phyloP scores from a whole-genome alignment of 1,140 invertebrate genomes.

The Trinorchestia longiramus region DNA sequence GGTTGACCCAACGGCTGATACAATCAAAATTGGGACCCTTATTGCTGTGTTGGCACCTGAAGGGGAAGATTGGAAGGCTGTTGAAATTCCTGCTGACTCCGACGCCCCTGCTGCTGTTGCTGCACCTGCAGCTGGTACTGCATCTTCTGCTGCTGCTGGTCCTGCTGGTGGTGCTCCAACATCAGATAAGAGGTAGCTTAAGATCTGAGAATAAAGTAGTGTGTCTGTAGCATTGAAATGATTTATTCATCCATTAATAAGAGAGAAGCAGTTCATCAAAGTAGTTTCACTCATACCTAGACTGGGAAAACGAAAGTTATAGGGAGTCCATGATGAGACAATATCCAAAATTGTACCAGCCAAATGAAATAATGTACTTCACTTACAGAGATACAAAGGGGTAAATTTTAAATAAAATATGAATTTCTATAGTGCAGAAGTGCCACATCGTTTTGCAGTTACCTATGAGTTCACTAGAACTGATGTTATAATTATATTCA shows the following conservation, averaged over 20 bases:
- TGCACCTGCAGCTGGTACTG: background rate
- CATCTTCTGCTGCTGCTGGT: conserved; percentile 72
- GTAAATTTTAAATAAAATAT: too few relatives aligned
- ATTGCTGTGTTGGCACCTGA: conserved; percentile 90
- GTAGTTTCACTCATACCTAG: too few relatives aligned
- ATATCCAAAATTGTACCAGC: too few relatives aligned
- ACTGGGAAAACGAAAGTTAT: too few relatives aligned
- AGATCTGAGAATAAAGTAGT: background rate
- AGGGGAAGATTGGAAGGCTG: conserved; percentile 80
- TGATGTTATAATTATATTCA: too few relatives aligned
- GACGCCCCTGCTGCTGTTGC: conserved; percentile 69
- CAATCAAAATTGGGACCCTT: conserved; percentile 84
- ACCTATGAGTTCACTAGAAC: too few relatives aligned
- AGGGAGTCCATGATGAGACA: too few relatives aligned
- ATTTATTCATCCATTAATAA: background rate
- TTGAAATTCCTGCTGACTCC: conserved; percentile 76
- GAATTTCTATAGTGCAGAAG: too few relatives aligned
- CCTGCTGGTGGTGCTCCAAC: conserved; percentile 65
- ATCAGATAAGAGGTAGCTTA: background rate
- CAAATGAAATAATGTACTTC: too few relatives aligned
- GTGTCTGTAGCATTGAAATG: background rate
- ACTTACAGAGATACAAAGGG: too few relatives aligned
- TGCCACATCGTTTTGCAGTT: too few relatives aligned
- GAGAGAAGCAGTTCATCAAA: background rate
- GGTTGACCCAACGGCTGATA: conserved; percentile 1